Conservation (phyloP, 53 echinoderm and acorn worm genomes). For the Antedon mediterranea region DNA sequence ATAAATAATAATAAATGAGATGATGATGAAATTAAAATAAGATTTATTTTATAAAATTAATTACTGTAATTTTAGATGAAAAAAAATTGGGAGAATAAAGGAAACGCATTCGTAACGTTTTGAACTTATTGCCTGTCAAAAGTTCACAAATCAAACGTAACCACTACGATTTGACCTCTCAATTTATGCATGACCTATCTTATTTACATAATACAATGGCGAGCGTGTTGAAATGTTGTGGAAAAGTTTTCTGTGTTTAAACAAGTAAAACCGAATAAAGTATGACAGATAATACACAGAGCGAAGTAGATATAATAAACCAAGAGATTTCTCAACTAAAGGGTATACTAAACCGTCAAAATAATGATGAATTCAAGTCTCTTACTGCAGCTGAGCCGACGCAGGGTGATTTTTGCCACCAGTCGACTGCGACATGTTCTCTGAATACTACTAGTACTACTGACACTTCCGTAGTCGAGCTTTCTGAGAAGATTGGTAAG, state of each 20-base stretch:
- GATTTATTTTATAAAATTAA: no score
- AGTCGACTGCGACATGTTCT: no score
- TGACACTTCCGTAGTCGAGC: no score
- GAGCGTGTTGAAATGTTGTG: background rate
- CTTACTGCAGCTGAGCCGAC: background rate
- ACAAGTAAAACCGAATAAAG: background rate
- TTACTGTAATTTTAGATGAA: no score
- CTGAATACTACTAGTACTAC: no score
- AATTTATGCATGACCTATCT: background rate
- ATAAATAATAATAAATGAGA: no score
- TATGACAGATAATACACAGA: background rate
- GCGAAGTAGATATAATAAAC: background rate
- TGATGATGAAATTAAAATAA: no score
- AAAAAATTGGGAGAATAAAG: no score
- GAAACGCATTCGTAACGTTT: no score
- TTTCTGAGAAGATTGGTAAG: no score
- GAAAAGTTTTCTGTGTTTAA: background rate
- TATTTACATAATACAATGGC: background rate
- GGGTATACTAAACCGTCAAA: background rate
- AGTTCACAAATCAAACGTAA: no score
- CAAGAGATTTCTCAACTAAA: background rate
- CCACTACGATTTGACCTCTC: background rate
- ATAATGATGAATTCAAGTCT: background rate
- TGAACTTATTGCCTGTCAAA: no score
- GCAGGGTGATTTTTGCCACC: background rate